Evolutionary conservation across 2,888 invertebrate genomes (phyloP), one percentile per base, ranked within the genome.

Genomic region (Cantharis nigra): DNA sequence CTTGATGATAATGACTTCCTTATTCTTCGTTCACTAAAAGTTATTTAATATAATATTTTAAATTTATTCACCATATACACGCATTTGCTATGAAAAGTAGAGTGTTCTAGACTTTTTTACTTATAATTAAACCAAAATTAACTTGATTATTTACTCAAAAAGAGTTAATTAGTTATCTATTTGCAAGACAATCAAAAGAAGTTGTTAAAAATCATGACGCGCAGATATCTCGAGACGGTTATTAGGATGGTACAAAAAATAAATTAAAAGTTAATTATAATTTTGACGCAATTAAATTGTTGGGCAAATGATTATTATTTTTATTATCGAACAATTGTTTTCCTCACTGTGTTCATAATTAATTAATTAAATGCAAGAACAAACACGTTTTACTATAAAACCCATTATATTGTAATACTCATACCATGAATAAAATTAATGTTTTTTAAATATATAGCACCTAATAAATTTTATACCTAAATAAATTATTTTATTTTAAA

Each of bases 121-220:
- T 23, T 63, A 49, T 33, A 74, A 74, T 74, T 63, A 74, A 63
- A 28, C 30, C n/a, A 26, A 28, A 49, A 74, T 74, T 74, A 74
- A 69, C 30, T 74, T 30, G 62, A 70, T 74, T 74, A 69, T 74
- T 30, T 69, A 74, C 28, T 18, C 11, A 70, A 33, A 33, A 63
- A 69, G 30, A 62, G 70, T 74, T 69, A 74, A 74, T 74, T 74
- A 74, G 63, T 74, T 70, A 70, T 74, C 69, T 74, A 74, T 74
- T 74, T 74, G 70, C 69, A 70, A 74, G 74, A 74, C 74, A 74
- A 73, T 73, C 69, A 9, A 70, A 70, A 28, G 33, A 33, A 33
- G 16, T 70, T 70, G 33, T 70, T 75, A 75, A 75, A 75, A 75
- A 75, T 70, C 75, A 28, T 75, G 75, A 75, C 75, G 71, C 26